Percentiles rank a stretch among this genome's conserved stretches.
phyloP scores from a whole-genome alignment of 2,113 vertebrate species.

The Clarias magur region DNA sequence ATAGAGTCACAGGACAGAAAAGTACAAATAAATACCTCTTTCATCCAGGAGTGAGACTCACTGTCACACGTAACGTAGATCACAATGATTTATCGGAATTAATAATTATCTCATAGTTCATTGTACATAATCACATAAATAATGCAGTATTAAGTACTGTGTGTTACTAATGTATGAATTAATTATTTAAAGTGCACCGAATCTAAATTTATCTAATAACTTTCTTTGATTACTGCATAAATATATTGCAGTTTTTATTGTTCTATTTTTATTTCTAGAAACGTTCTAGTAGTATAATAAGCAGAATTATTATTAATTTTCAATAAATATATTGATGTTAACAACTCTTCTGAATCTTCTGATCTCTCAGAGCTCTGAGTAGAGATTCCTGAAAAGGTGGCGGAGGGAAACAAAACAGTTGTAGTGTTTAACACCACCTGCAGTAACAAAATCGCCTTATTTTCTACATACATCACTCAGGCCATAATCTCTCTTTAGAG shows the following conservation, averaged over 20 bases:
- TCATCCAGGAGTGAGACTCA: slow-evolving; percentile 13
- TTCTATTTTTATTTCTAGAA: neutral
- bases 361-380: slow-evolving; percentile 7
- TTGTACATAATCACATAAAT: neutral
- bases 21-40: neutral
- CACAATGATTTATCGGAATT: neutral
- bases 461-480: no score
- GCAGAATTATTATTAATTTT: neutral
- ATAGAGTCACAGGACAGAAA: neutral
- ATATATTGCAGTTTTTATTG: neutral
- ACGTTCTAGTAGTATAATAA: neutral
- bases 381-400: neutral
- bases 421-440: slow-evolving; percentile 20
- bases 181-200: neutral
- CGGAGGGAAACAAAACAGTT: slow-evolving; percentile 13
- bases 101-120: neutral
- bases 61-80: neutral
- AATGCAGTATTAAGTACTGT: no score
- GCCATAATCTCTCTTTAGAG: no score
- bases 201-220: neutral
- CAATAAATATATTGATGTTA: neutral
- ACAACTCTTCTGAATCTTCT: neutral
- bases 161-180: no score
- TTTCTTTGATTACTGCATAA: neutral
- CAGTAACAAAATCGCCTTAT: neutral